Evolutionary conservation across 2,113 vertebrate genomes (phyloP), one percentile per base, ranked within the genome.

Genomic region (Bos indicus): DNA sequence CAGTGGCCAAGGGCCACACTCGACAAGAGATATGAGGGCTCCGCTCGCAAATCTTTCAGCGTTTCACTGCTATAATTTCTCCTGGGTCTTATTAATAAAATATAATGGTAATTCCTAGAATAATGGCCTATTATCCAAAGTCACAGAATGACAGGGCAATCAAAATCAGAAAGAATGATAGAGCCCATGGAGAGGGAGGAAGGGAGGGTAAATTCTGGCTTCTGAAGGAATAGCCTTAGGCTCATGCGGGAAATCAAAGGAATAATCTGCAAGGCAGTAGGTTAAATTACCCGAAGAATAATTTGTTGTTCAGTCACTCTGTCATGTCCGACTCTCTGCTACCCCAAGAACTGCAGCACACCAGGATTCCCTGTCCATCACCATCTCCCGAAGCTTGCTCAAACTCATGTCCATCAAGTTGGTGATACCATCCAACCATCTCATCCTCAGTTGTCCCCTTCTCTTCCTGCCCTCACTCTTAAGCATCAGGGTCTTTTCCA

Each of bases 71-170:
- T 92, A 95, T 97, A 98, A 98, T 96, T 95, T 94, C 67, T 46
- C 28, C 93, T 43, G 19, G 74, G 85, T 93, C 91, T 96, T 97
- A 98, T 98, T 98, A 98, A 98, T 99, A 99, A 98, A 98, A 98
- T 98, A 98, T 98, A 96, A 98, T 54, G 92, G 97, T 95, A 97
- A 97, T 98, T 98, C 97, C 56, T 95, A 98, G 97, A 98, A 98
- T 98, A 98, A 98, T 96, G 84, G 97, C 62, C 97, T 98, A 90
- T 98, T 98, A 98, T 91, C 97, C 98, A 96, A 98, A 98, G 98
- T 95, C 97, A 98, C 77, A 16, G 96, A 87, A 95, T 90, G 98
- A 98, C 95, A 98, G 97, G 67, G 64, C 88, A 98, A 98, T 99
- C 98, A 98, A 98, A 98, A 87, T 62, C 71, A 98, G 95, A 90